Conservation (phyloP, 30 jellyfish, hydroid and myxozoan genomes). For the Hydractinia symbiolongicarpus region DNA sequence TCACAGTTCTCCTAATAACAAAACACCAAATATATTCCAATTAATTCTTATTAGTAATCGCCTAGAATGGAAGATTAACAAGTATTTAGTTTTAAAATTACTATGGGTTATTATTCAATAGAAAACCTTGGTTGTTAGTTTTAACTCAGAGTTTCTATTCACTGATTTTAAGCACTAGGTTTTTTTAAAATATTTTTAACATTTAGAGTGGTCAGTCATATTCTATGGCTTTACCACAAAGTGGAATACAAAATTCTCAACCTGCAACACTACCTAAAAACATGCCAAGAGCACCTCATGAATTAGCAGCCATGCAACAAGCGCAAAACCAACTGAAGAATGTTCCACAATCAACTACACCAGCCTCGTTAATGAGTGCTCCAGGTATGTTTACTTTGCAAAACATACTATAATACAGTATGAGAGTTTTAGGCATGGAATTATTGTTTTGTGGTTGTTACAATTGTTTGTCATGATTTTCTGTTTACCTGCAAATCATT, state of each 20-base stretch:
- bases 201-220: not conserved
- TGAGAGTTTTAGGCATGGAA: not conserved
- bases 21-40: too few relatives aligned
- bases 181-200: not conserved
- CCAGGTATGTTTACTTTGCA: not conserved
- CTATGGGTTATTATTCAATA: too few relatives aligned
- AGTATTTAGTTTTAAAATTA: too few relatives aligned
- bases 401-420: not conserved
- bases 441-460: too few relatives aligned
- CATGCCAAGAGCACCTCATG: constrained; percentile 24
- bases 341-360: not conserved
- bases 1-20: too few relatives aligned
- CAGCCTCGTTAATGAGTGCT: not conserved
- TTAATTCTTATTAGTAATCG: too few relatives aligned
- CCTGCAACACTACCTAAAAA: not conserved
- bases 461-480: too few relatives aligned
- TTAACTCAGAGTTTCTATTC: too few relatives aligned
- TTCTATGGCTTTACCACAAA: not conserved
- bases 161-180: not conserved
- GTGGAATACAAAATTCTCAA: not conserved
- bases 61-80: too few relatives aligned
- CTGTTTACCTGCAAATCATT: too few relatives aligned
- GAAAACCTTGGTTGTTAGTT: too few relatives aligned
- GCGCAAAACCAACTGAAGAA: constrained; percentile 8
- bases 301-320: constrained; percentile 17